These are phyloP conservation scores for Cerceris ruficornis DNA, from an alignment of 2,888 invertebrate species.

Conservation along the genomic window DNA sequence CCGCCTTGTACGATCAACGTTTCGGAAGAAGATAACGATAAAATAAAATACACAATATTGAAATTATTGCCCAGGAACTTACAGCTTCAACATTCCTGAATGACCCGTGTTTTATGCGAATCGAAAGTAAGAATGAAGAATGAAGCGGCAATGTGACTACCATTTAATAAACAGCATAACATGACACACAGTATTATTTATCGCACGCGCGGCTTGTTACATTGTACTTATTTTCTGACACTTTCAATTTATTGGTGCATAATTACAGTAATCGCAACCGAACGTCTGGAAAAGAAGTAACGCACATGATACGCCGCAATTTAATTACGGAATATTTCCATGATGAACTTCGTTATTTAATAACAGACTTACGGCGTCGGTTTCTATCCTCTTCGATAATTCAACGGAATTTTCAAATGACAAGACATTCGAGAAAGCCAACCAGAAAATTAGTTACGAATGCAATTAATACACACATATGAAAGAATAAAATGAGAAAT, in stretches of 20 bases:
- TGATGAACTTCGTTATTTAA: conserved; percentile 24
- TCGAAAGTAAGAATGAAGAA: no score
- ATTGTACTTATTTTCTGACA: neutral
- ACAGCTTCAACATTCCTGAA: no score
- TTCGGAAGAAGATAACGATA: no score
- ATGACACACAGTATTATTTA: no score
- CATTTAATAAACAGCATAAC: no score
- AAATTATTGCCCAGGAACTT: no score
- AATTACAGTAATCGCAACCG: neutral
- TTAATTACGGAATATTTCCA: conserved; percentile 1
- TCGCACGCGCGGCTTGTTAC: neutral
- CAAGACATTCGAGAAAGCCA: conserved; percentile 16
- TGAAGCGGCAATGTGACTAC: no score
- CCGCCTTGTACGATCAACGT: no score
- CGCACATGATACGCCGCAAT: neutral
- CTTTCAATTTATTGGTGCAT: neutral
- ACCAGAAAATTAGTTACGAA: no score
- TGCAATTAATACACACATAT: neutral
- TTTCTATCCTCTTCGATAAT: conserved; percentile 29
- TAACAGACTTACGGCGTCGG: conserved; percentile 29
- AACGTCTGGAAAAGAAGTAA: neutral
- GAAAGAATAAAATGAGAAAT: conserved; percentile 13
- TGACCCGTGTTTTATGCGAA: no score
- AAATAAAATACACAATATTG: no score
- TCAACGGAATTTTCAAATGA: conserved; percentile 30